Evolutionary conservation across 30 jellyfish, hydroid and myxozoan species (phyloP), one percentile per base, ranked within the genome.

Genomic region (Nemopilema nomurai): DNA sequence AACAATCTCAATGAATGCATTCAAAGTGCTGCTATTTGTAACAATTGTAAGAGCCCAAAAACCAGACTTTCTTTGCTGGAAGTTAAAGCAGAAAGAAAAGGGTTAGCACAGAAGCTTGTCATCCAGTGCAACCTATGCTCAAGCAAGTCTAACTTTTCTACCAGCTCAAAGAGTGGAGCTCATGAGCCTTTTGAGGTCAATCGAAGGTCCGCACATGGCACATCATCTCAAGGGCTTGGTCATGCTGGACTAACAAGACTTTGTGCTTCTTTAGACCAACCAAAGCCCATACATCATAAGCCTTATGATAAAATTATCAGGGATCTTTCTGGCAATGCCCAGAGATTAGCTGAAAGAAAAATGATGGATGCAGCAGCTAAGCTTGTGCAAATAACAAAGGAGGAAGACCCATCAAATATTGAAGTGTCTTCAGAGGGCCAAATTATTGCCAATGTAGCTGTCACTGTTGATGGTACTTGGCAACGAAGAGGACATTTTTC

Each of bases 381-480:
- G 51, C 50, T 76, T 17, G 27, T 22, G 86, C 62, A 79, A 30
- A 57, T 73, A 9, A 32, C 63, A 16, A 24, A 52, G 62, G 31
- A 1, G 1, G 87, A 70, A 32, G 78, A 57, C 19, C 80, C 92
- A 28, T 87, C 74, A 73, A 70, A n/a, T 1, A 29, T 73, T 18
- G 73, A 62, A 18, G 51, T 4, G 28, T 74, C 28, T 8, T 26
- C 19, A 22, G 86, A 87, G 18, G 87, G 89, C 16, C 57, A 52
- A 51, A 33, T 18, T 0, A 26, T 71, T 1, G 86, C 41, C 51
- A 51, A 53, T n/a, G 74, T 70, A 0, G 90, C 84, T 22, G 90
- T 74, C 64, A 86, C 95, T 57, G 85, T 75, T 27, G 95, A 86
- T 75, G 95, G 96, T 29, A 76, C 96, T 16, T 87, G 91, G 96